These are phyloP conservation scores for Gyps fulvus DNA, from an alignment of 2,113 vertebrate genomes.

Conservation along the genomic window DNA sequence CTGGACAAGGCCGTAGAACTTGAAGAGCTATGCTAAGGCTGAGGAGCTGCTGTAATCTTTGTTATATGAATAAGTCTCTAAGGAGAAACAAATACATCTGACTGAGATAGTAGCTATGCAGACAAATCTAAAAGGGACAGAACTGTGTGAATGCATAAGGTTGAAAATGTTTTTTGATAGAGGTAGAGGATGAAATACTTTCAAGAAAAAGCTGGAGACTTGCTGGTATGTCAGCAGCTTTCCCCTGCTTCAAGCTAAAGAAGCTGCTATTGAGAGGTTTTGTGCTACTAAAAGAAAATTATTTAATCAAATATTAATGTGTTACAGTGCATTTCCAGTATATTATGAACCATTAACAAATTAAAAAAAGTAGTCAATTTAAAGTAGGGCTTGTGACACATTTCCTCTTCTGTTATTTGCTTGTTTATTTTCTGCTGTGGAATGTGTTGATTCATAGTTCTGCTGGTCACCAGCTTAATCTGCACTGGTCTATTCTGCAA, in stretches of 20 bases:
- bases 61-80: conserved; percentile 53
- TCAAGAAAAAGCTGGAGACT: not conserved
- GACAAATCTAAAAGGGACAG: not conserved
- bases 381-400: not conserved
- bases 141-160: not conserved
- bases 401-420: conserved; percentile 15
- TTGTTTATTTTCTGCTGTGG: conserved; percentile 12
- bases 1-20: conserved; percentile 59
- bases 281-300: not conserved
- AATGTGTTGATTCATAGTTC: conserved; percentile 20
- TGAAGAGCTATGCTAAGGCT: conserved; percentile 50
- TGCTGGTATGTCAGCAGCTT: not conserved
- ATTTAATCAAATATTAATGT: conserved; percentile 37
- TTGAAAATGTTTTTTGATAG: not conserved
- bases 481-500: not conserved
- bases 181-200: not conserved
- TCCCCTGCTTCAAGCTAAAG: not conserved
- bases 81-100: conserved; percentile 56
- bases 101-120: not conserved
- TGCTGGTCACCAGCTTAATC: not conserved
- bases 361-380: conserved; percentile 2
- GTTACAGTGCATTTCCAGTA: not conserved
- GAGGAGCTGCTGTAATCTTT: conserved; percentile 41
- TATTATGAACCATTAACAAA: conserved; percentile 27
- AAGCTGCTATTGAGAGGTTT: not conserved